phyloP scores from a whole-genome alignment of 2,113 vertebrate genomes.

The Scortum barcoo region DNA sequence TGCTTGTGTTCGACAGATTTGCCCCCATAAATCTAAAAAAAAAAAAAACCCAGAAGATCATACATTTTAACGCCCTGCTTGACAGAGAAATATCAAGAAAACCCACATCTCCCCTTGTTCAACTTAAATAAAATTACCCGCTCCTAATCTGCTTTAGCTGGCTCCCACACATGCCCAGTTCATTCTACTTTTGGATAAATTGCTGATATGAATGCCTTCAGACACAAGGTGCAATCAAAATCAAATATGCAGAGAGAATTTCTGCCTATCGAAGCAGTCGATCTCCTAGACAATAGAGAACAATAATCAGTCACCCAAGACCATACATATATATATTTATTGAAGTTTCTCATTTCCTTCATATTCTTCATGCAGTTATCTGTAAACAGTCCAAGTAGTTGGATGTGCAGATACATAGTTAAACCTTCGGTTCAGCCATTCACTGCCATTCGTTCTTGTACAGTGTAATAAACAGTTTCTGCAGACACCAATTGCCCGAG shows the following conservation, averaged over 20 bases:
- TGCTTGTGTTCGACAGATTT: background rate
- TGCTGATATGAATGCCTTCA: constrained; percentile 38
- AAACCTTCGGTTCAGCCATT: background rate
- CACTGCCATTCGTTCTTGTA: background rate
- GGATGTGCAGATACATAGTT: background rate
- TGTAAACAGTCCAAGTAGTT: background rate
- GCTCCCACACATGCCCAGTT: constrained; percentile 37
- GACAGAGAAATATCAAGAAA: constrained; percentile 25
- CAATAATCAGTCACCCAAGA: background rate
- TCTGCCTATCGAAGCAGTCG: constrained; percentile 22
- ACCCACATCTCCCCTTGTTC: constrained; percentile 13
- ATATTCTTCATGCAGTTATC: background rate
- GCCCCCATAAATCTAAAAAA: background rate
- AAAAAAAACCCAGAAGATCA: background rate
- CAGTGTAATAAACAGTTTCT: constrained; percentile 1
- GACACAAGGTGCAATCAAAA: constrained; percentile 44
- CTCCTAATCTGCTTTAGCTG: constrained; percentile 44
- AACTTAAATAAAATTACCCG: constrained; percentile 34
- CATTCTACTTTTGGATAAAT: constrained; percentile 34
- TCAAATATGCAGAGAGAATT: constrained; percentile 36
- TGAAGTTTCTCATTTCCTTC: background rate
- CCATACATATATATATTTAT: too few species aligned
- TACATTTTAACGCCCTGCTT: background rate
- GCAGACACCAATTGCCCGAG: background rate
- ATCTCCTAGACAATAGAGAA: background rate